Percentiles rank a stretch among this genome's conserved stretches.
Conservation (phyloP, 1,140 invertebrate genomes). For the Lineus longissimus region DNA sequence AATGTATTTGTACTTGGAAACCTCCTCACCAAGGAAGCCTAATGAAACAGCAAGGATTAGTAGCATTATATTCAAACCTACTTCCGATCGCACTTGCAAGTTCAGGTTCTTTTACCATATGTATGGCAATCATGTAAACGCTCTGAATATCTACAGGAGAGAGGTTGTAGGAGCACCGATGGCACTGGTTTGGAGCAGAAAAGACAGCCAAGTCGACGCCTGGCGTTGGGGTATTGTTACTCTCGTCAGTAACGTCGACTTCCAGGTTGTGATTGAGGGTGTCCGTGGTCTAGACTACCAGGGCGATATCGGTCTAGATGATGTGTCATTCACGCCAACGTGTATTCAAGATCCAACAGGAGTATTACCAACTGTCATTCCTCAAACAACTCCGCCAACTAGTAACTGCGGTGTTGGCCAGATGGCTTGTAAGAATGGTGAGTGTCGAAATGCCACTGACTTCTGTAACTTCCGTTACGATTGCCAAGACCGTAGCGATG, state of each 20-base stretch:
- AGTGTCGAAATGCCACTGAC: constrained; percentile 1
- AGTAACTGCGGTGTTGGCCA: constrained; percentile 5
- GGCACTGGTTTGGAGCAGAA: constrained; percentile 23
- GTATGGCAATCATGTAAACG: constrained; percentile 20
- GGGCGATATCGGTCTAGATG: constrained; percentile 50
- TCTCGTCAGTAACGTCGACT: constrained; percentile 22
- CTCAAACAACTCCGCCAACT: background rate
- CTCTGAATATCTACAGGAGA: constrained; percentile 19
- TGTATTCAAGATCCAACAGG: constrained; percentile 25
- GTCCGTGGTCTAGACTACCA: constrained; percentile 26
- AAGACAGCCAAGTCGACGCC: constrained; percentile 23
- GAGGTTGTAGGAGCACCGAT: constrained; percentile 20
- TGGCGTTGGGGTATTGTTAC: constrained; percentile 22
- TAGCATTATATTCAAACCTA: constrained; percentile 6
- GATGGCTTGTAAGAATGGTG: constrained; percentile 2
- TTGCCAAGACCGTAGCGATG: constrained; percentile 13
- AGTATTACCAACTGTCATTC: constrained; percentile 23
- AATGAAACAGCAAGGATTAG: constrained; percentile 4
- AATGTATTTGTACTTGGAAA: constrained; percentile 28
- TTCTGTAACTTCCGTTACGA: constrained; percentile 20
- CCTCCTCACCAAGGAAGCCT: background rate
- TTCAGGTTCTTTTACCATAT: constrained; percentile 30
- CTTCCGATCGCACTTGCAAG: background rate
- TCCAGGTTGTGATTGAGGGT: constrained; percentile 43
- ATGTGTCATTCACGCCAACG: constrained; percentile 43